Conservation (phyloP, 2,113 vertebrate species). For the Turdus rufiventris region DNA sequence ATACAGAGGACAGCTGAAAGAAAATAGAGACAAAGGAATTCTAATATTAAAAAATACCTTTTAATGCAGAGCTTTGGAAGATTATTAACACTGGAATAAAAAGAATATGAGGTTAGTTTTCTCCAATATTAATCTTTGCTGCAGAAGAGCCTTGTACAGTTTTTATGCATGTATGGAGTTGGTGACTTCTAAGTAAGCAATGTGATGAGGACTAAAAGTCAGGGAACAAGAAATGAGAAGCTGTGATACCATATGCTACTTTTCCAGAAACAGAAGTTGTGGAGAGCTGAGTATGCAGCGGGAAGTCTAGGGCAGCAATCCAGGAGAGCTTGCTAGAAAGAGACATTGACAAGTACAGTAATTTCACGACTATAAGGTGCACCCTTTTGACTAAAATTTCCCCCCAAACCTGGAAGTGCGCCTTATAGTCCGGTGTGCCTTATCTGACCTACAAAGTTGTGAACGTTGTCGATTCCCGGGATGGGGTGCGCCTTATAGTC, state of each 20-base stretch:
- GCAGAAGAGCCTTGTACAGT: not conserved
- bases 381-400: too few species aligned
- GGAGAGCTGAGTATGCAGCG: not conserved
- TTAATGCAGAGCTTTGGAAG: not conserved
- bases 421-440: too few species aligned
- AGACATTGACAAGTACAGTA: not conserved
- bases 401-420: too few species aligned
- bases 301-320: not conserved
- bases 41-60: not conserved
- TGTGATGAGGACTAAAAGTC: not conserved
- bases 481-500: too few species aligned
- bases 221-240: not conserved
- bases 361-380: too few species aligned
- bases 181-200: not conserved
- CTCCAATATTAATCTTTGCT: not conserved
- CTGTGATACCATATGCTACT: not conserved
- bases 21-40: not conserved
- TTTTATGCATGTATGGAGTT: not conserved
- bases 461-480: too few species aligned
- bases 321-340: not conserved
- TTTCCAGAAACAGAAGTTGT: not conserved
- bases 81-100: not conserved
- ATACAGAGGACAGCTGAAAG: not conserved
- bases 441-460: too few species aligned
- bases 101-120: not conserved